Percentiles rank a stretch among this genome's conserved stretches.
Conservation (phyloP, 2,113 vertebrate genomes). For the Chaenocephalus aceratus region DNA sequence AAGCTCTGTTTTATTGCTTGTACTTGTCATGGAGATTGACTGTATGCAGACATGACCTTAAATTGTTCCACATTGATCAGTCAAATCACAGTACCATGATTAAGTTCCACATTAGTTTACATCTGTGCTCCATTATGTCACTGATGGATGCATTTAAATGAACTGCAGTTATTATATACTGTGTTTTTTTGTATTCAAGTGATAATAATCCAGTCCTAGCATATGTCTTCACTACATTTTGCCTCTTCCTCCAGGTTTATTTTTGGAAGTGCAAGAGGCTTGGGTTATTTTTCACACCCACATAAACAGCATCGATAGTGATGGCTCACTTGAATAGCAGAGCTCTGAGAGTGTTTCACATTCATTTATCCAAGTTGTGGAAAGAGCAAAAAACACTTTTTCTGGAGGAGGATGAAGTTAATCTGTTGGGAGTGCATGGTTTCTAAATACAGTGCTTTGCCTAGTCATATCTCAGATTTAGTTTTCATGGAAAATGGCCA, state of each 20-base stretch:
- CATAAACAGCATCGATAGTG: conserved; percentile 26
- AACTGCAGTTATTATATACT: not conserved
- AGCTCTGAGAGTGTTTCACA: conserved; percentile 19
- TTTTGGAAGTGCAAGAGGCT: conserved; percentile 19
- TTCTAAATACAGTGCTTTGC: conserved; percentile 55
- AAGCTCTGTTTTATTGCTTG: not conserved
- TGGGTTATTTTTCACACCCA: conserved; percentile 30
- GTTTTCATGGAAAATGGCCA: conserved; percentile 18
- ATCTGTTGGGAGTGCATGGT: conserved; percentile 21
- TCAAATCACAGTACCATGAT: not conserved
- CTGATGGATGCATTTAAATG: not conserved
- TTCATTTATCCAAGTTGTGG: conserved; percentile 30
- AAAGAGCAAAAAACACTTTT: conserved; percentile 24
- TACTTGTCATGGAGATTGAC: not conserved
- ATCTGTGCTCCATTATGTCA: not conserved
- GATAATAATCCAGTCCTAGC: not conserved
- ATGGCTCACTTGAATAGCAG: conserved; percentile 48
- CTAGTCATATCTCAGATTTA: conserved; percentile 44
- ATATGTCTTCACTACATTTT: conserved; percentile 1
- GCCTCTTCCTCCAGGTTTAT: conserved; percentile 15
- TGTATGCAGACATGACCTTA: not conserved
- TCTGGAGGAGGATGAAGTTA: conserved; percentile 52
- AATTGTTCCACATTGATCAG: not conserved
- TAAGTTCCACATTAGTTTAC: not conserved
- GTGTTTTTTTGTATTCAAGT: not conserved